A percentile compares a stretch with the other conserved stretches of the same genome.
phyloP scores from a whole-genome alignment of 92 coral and sea anemone species.

The Diadumene lineata region DNA sequence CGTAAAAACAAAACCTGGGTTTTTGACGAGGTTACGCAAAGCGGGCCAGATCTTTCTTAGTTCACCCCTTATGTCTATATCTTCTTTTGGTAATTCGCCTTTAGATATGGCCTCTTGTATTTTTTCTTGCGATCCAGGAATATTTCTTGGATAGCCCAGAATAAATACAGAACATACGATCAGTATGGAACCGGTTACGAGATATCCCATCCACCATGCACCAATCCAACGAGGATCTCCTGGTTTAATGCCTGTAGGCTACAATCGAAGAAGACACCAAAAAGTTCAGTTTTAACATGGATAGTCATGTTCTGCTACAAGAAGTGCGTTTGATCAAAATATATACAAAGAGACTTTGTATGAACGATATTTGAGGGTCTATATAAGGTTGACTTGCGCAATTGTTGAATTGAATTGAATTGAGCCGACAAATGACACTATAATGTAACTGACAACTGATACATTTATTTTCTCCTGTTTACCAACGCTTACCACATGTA shows the following conservation, averaged over 20 bases:
- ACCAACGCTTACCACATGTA: too few species aligned
- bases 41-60: conserved; percentile 62
- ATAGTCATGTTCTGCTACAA: too few species aligned
- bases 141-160: conserved; percentile 72
- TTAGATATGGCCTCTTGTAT: conserved; percentile 65
- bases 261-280: background rate
- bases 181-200: conserved; percentile 26
- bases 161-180: conserved; percentile 31
- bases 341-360: too few species aligned
- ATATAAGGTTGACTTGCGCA: too few species aligned
- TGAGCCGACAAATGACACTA: too few species aligned
- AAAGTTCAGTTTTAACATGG: too few species aligned
- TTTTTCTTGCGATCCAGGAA: conserved; percentile 75
- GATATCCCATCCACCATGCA: conserved; percentile 80
- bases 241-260: conserved; percentile 51
- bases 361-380: too few species aligned
- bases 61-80: conserved; percentile 42
- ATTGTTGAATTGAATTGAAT: too few species aligned
- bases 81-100: conserved; percentile 62
- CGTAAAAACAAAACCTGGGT: background rate
- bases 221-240: conserved; percentile 72
- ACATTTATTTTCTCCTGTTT: too few species aligned
- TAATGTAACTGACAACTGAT: too few species aligned
- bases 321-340: too few species aligned
- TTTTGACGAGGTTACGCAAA: conserved; percentile 42